Base-by-base conservation (phyloP, 2,888 invertebrate genomes). In the Gymnoscelis rufifasciata region DNA sequence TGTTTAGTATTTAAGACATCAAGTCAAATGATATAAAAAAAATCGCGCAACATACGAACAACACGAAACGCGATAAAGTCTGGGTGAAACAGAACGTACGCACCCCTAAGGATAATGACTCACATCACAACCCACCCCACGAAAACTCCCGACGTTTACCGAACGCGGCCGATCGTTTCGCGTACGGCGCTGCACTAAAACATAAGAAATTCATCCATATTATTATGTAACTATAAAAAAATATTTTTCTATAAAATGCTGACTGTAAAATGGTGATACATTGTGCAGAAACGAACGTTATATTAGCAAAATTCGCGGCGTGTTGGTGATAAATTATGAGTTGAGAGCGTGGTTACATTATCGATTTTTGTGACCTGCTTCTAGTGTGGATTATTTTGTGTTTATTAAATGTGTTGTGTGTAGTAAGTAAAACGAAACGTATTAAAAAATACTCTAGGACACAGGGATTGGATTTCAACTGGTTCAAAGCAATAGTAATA, bases 341-440 rank as follows among this genome's bases (percentile, higher is more conserved):
- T 59, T 48, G 53, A 6, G 47, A 54, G 57, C 57, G 52, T 58
- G 57, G 45, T 51, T 24, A 38, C 19, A 46, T 65, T 87, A 87
- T 87, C 74, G 86, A 87, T 87, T 87, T 87, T 86, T 64, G 56
- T 81, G 82, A 83, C 83, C 78, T 82, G 64, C 67, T 65, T 55
- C 44, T 74, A 68, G 64, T 82, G 81, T 80, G 79, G 83, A 74
- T 66, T 68, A 56, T 7, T 24, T 58, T 66, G 77, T 81, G 77
- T 76, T 79, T 78, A 74, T 70, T 74, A 74, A 64, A 66, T 66
- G 69, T 69, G 68, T 64, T 67, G 64, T 60, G 55, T 60, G 47
- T 60, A 56, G 66, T 64, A 63, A 66, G 68, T 73, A 66, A 49
- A 54, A 48, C 38, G 14, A 3, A 3, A 10, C 10, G 43, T 23